Conservation (phyloP, 2,113 vertebrate genomes). For the Geococcyx californianus region DNA sequence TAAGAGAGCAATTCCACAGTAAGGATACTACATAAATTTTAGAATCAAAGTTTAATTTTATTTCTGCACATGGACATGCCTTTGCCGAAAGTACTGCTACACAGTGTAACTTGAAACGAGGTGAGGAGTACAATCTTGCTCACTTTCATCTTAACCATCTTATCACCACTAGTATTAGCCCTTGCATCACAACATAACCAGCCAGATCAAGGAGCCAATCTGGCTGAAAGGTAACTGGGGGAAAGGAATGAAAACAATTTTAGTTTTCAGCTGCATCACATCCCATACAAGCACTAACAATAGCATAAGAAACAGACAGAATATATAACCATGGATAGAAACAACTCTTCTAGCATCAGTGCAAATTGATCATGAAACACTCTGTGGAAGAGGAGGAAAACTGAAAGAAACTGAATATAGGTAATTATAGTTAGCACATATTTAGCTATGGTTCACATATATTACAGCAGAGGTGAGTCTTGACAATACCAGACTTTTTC, state of each 20-base stretch:
- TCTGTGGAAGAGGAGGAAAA: background rate
- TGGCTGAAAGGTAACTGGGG: background rate
- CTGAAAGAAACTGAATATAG: background rate
- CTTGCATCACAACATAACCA: background rate
- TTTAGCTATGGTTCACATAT: background rate
- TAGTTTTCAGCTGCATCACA: background rate
- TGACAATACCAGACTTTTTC: background rate
- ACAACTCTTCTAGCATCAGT: background rate
- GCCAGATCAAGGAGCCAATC: background rate
- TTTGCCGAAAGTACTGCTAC: background rate
- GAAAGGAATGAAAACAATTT: background rate
- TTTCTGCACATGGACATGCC: background rate
- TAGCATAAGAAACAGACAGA: background rate
- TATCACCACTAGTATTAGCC: background rate
- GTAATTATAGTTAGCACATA: background rate
- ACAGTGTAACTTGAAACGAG: background rate
- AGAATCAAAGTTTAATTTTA: background rate
- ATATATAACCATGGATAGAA: background rate
- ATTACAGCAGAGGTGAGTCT: background rate
- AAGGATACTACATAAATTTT: background rate
- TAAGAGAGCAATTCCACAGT: background rate
- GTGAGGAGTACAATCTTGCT: accelerated
- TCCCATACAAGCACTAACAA: background rate
- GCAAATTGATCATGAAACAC: background rate
- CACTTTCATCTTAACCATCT: background rate